These are phyloP conservation scores for Lasaia peninsularis DNA, from an alignment of 1,140 invertebrate genomes.

Conservation along the genomic window DNA sequence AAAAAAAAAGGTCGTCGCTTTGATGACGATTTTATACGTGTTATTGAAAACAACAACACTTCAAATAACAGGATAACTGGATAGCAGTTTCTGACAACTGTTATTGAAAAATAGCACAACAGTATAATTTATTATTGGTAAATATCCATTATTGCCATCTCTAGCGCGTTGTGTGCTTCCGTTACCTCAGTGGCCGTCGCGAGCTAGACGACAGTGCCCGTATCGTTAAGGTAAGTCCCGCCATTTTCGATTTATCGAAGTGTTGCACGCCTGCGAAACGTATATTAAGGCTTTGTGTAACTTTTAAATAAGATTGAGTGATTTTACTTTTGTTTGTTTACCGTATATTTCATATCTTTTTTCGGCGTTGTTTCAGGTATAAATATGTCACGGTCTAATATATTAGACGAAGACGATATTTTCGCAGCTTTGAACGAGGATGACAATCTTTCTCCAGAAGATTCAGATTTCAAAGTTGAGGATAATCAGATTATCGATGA, in stretches of 20 bases:
- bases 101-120: no score
- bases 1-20: no score
- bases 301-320: constrained; percentile 5
- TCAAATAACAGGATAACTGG: no score
- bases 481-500: constrained; percentile 12
- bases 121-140: no score
- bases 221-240: constrained; percentile 5
- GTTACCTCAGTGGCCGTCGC: not conserved
- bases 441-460: constrained; percentile 5
- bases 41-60: no score
- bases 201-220: not conserved
- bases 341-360: constrained; percentile 4
- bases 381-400: constrained; percentile 10
- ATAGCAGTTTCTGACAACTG: no score
- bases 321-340: constrained; percentile 13
- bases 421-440: constrained; percentile 7
- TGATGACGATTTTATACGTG: no score
- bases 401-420: constrained; percentile 6
- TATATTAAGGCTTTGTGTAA: constrained; percentile 13
- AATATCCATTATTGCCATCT: no score
- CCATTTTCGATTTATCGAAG: constrained; percentile 10
- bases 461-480: constrained; percentile 15
- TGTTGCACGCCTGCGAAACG: constrained; percentile 3
- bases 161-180: not conserved
- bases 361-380: constrained; percentile 10